These are phyloP conservation scores for Byasa hedistus DNA, from an alignment of 2,888 invertebrate species.

Conservation along the genomic window DNA sequence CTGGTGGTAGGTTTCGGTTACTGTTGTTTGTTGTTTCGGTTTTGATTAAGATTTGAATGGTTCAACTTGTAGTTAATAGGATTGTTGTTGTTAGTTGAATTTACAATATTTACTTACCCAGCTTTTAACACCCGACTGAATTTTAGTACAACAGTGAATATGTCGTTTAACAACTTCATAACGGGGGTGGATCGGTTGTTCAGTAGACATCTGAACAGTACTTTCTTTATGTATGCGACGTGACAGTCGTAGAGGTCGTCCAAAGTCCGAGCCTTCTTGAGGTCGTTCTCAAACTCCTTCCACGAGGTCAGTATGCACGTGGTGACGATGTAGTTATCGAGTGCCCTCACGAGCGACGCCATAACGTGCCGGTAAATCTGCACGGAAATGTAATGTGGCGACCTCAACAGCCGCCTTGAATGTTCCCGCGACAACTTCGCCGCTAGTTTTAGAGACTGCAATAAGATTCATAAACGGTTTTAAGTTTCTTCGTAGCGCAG, in stretches of 20 bases:
- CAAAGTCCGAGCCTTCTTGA: slow-evolving; percentile 82
- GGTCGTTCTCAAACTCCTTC: slow-evolving; percentile 85
- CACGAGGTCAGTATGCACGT: slow-evolving; percentile 87
- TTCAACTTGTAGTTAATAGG: too few species aligned
- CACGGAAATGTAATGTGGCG: slow-evolving; percentile 85
- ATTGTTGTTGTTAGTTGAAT: slow-evolving; percentile 7
- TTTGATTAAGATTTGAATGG: too few species aligned
- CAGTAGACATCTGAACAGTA: slow-evolving; percentile 86
- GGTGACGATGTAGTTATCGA: slow-evolving; percentile 88
- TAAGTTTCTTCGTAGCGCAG: too few species aligned
- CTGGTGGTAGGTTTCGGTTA: too few species aligned
- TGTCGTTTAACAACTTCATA: slow-evolving; percentile 84
- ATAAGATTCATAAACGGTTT: not conserved
- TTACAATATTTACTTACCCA: slow-evolving; percentile 54
- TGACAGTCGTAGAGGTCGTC: slow-evolving; percentile 87
- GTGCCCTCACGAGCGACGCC: slow-evolving; percentile 86
- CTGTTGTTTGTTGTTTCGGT: too few species aligned
- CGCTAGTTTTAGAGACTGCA: slow-evolving; percentile 81
- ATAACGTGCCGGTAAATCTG: slow-evolving; percentile 87
- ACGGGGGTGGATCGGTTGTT: slow-evolving; percentile 85
- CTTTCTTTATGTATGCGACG: slow-evolving; percentile 85
- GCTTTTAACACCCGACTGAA: slow-evolving; percentile 82
- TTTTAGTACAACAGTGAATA: slow-evolving; percentile 86
- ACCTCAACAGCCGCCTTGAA: slow-evolving; percentile 73
- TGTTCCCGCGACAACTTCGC: slow-evolving; percentile 73